Base-by-base conservation (phyloP, 23 tunicate species). In the Diplosoma virens region DNA sequence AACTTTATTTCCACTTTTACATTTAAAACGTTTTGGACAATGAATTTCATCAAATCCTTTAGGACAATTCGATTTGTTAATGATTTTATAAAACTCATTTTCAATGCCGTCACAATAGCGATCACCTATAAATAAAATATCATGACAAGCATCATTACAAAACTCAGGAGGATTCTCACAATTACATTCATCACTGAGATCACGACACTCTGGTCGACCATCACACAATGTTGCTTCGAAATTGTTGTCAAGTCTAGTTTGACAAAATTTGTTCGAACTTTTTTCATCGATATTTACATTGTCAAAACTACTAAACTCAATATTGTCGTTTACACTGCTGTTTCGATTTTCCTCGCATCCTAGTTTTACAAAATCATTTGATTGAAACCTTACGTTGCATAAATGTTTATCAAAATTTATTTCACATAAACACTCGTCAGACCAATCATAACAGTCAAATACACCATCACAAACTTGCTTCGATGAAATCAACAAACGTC, bases 161-260 rank as follows among this genome's bases (percentile, higher is more conserved):
- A 78, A 78, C 1, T n/a, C 1, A 14, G 83, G 83, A 20, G 36
- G 60, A 29, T 41, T 33, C 3, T 68, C 58, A 33, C 83, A 78
- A 3, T 47, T 61, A 63, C 83, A 78, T 47, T 78, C 83, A 74
- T 78, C 83, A 11, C 59, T 36, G 25, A 78, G 27, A 26, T 78
- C 83, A n/a, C 32, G 64, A 45, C 83, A 78, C 65, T 78, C 83
- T n/a, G 83, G 83, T 47, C 83, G 64, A 17, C 70, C 70, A 25
- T 78, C 83, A 41, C 83, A 78, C 20, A 27, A 17, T 14, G 63
- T 65, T 18, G 83, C 83, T 4, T 9, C 28, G 7, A 61, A 34
- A 33, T n/a, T n/a, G n/a, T n/a, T n/a, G n/a, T 33, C 77, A 47
- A 46, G 28, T 37, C 47, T 45, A 16, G 11, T 45, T 11, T 45